Evolutionary conservation across 2,113 vertebrate genomes (phyloP), one percentile per base, ranked within the genome.

Genomic region (Pseudopipra pipra): DNA sequence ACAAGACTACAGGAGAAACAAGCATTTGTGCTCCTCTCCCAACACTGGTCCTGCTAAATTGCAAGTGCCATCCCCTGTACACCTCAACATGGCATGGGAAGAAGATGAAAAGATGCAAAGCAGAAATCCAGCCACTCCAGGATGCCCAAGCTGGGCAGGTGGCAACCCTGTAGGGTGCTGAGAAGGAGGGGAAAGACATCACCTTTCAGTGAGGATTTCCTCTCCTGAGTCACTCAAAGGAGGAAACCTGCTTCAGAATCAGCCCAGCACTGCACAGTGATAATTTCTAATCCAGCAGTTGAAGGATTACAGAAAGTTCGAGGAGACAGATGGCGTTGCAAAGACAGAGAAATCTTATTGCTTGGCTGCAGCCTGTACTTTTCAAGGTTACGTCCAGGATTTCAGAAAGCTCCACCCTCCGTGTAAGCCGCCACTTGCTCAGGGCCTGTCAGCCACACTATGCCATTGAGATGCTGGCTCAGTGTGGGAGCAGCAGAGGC

Each of bases 271-370:
- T 46, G 37, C 84, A 90, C 61, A 94, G 68, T 9, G 66, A 86
- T 78, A 89, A 94, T 75, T 95, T 95, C 90, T 96, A 96, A 96
- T 77, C 92, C 90, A 95, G 30, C 54, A 94, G 35, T 30, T 61
- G 70, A 93, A 92, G 86, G 93, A 96, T 93, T 97, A 90, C 80
- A 75, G 89, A 91, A 95, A 91, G 89, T 85, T 93, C 74, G 58
- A 94, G 46, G 65, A 92, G 89, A 97, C 93, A 97, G 95, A 96
- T 97, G 94, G 96, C 18, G 17, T 27, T 61, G 66, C 66, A 90
- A 93, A 96, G 70, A 84, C 10, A 1, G 63, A 87, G 85, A 91
- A 85, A 66, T 86, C 89, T 93, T 47, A 95, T 39, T 91, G 81
- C 84, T 93, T 96, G 94, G 78, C 58, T 92, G 17, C 55, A 87